These are phyloP conservation scores for Poeciliopsis infans DNA, from an alignment of 2,797 vertebrate genomes.

Conservation along the genomic window DNA sequence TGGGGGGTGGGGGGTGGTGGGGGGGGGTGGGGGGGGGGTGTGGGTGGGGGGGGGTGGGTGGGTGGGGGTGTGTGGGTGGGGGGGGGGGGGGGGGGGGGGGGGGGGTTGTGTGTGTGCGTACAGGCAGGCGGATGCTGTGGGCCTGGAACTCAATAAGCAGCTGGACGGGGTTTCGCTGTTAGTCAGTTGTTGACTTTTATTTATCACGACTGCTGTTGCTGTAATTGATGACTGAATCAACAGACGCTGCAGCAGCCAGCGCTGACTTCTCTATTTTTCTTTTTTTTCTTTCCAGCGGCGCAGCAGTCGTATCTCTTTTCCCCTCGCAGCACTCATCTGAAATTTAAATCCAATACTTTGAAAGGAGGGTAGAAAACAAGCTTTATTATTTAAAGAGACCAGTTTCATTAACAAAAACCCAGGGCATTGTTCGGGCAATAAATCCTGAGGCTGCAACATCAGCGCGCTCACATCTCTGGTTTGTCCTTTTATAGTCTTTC, in stretches of 20 bases:
- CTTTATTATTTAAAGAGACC: slow-evolving; percentile 53
- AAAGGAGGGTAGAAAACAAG: neutral
- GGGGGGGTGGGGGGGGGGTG: slow-evolving; percentile 5
- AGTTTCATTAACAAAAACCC: slow-evolving; percentile 59
- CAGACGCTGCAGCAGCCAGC: slow-evolving; percentile 42
- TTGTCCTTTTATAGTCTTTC: slow-evolving; percentile 30
- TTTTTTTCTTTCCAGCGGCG: slow-evolving; percentile 34
- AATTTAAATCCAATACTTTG: slow-evolving; percentile 56
- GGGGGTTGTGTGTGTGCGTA: slow-evolving; percentile 27
- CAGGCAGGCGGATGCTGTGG: slow-evolving; percentile 29
- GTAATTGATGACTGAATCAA: slow-evolving; percentile 68
- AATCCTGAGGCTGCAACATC: slow-evolving; percentile 42
- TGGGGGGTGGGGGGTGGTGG: slow-evolving; percentile 1
- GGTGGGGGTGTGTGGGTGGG: slow-evolving; percentile 38
- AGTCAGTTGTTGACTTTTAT: slow-evolving; percentile 68
- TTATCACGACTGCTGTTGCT: slow-evolving; percentile 57
- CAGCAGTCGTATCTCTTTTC: slow-evolving; percentile 28
- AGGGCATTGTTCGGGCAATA: slow-evolving; percentile 18
- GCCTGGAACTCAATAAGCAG: slow-evolving; percentile 59
- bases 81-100: slow-evolving; percentile 32
- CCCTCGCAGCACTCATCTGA: slow-evolving; percentile 38
- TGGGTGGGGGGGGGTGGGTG: neutral
- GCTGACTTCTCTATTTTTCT: slow-evolving; percentile 34
- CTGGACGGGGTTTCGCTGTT: slow-evolving; percentile 42
- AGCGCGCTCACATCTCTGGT: slow-evolving; percentile 36